Conservation (phyloP, 2,888 invertebrate species). For the Diaprepes abbreviatus region DNA sequence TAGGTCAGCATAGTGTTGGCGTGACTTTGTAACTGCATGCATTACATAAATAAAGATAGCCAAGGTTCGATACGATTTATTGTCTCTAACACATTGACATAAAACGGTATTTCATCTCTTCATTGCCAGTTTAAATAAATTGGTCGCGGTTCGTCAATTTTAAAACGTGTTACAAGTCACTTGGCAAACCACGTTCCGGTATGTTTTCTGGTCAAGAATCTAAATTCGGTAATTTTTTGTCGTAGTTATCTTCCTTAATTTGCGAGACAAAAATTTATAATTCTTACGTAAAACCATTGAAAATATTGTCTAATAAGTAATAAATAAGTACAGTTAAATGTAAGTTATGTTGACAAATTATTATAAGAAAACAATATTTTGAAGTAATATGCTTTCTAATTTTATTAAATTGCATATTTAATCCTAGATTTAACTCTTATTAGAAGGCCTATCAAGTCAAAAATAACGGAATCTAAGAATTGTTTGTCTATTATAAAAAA, state of each 20-base stretch:
- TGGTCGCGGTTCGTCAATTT: slow-evolving; percentile 14
- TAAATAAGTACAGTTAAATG: no score
- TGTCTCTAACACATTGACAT: not conserved
- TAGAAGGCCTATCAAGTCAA: no score
- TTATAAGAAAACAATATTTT: no score
- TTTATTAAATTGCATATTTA: no score
- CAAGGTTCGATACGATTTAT: not conserved
- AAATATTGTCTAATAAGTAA: not conserved
- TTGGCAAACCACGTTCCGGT: slow-evolving; percentile 5
- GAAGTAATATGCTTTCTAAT: no score
- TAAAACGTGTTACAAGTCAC: slow-evolving; percentile 19
- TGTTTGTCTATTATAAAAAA: no score
- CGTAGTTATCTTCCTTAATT: not conserved
- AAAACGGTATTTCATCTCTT: slow-evolving; percentile 7
- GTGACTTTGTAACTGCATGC: no score
- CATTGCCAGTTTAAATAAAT: slow-evolving; percentile 15
- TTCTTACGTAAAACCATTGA: not conserved
- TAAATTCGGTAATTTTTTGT: not conserved
- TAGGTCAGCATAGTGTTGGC: no score
- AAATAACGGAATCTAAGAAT: no score
- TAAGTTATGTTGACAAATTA: no score
- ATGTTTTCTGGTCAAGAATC: slow-evolving; percentile 12
- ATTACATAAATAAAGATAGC: no score
- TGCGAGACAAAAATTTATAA: not conserved
- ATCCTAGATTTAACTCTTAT: no score